Base-by-base conservation (phyloP, 35 echinoderm and acorn worm species). In the Heliocidaris erythrogramma region DNA sequence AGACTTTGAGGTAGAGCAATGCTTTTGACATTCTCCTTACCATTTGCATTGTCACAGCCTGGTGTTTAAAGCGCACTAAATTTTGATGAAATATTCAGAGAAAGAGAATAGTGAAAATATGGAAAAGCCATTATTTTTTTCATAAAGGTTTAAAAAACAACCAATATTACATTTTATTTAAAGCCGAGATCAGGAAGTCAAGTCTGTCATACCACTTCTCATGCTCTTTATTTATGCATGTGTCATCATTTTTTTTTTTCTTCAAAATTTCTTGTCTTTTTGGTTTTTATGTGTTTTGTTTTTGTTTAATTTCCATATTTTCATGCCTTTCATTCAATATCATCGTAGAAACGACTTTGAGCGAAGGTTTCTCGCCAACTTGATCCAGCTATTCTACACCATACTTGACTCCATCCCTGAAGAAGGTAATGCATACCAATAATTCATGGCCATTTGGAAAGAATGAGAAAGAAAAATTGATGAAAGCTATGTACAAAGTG, bases 301-400 rank as follows among this genome's bases (percentile, higher is more conserved):
- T 7, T 24, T 78, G 21, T 6, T 78, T 78, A 0, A 78, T 78
- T 78, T 27, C 35, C 35, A 42, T 42, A 42, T 78, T 78, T n/a
- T 29, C 17, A 42, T 42, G 35, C 35, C 35, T 42, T n/a, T 78
- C 49, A 52, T 13, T 92, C 35, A 49, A 53, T 92, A n/a, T 85
- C 61, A 87, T 96, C 94, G 18, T 69, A 99, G 98, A 88, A 97
- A 96, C 90, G 95, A 99, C 52, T 95, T 94, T 95, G 98, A 99
- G 61, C 95, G 98, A 59, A 85, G 78, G 49, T 99, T 97, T 88
- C 88, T 97, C 5, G 27, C 98, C 35, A 88, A 85, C 11, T 85
- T 97, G 49, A 97, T 99, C 14, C 90, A 97, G 50, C 94, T 94
- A 0, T 99, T 99, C 85, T 99, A 96, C 61, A 95, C 71, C 32